phyloP scores from a whole-genome alignment of 2,113 vertebrate genomes.

The Misgurnus mizolepis region DNA sequence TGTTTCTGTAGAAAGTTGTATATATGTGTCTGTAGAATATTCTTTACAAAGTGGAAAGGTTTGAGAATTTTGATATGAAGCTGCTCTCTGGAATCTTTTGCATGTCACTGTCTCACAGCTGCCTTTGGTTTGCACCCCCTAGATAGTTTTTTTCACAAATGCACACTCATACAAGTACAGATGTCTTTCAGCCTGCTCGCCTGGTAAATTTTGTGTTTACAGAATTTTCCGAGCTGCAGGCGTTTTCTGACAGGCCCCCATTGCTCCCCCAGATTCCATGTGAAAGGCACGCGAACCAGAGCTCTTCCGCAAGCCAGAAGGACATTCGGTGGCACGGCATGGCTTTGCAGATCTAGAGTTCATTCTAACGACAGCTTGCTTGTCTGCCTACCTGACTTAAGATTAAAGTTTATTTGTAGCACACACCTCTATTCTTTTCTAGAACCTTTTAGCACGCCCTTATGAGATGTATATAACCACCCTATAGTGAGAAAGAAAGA shows the following conservation, averaged over 20 bases:
- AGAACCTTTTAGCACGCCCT: neutral
- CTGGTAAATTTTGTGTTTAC: slow-evolving; percentile 64
- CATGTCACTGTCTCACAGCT: slow-evolving; percentile 30
- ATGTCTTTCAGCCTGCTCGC: slow-evolving; percentile 45
- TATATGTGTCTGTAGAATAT: too few species aligned
- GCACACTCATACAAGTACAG: slow-evolving; percentile 28
- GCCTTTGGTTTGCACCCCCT: slow-evolving; percentile 29
- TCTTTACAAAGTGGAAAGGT: too few species aligned
- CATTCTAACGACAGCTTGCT: neutral
- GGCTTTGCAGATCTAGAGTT: slow-evolving; percentile 8
- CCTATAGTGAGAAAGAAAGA: neutral
- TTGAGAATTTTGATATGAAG: slow-evolving; percentile 54
- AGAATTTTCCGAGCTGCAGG: slow-evolving; percentile 72
- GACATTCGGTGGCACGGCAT: neutral
- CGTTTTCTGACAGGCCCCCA: slow-evolving; percentile 64
- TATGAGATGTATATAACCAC: neutral
- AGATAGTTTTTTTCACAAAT: slow-evolving; percentile 31
- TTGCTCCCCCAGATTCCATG: slow-evolving; percentile 56
- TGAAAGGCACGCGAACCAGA: slow-evolving; percentile 48
- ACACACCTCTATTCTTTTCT: neutral
- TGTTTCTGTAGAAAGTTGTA: neutral
- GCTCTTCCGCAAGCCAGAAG: slow-evolving; percentile 6
- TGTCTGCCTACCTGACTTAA: neutral
- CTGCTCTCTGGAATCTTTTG: slow-evolving; percentile 50
- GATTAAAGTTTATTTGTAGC: neutral